Evolutionary conservation across 2,888 invertebrate species (phyloP).

Genomic region (Stomorhina lunata): DNA sequence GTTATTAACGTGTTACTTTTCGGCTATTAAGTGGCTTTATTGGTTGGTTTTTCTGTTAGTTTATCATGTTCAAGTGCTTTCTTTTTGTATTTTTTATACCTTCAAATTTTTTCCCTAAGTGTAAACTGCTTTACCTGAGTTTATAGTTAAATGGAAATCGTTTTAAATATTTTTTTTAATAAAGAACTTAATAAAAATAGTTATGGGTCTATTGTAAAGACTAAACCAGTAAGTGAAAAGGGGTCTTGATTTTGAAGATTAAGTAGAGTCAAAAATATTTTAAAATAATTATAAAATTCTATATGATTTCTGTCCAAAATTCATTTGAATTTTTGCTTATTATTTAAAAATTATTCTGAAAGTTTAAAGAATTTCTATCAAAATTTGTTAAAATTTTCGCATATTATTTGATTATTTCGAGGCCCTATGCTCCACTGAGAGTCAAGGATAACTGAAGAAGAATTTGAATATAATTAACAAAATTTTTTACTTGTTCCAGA

Average conservation of each 20-base stretch:
- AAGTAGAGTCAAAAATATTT: neutral
- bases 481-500: too few relatives aligned
- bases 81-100: neutral
- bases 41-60: constrained; percentile 10
- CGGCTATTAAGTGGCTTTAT: constrained; percentile 66
- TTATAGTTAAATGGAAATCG: neutral
- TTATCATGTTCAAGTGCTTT: neutral
- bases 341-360: too few relatives aligned
- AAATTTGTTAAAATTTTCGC: too few relatives aligned
- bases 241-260: too few relatives aligned
- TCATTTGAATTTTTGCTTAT: too few relatives aligned
- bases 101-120: constrained; percentile 44
- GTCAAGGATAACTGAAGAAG: too few relatives aligned
- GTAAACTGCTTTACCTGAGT: constrained; percentile 66
- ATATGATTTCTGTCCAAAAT: too few relatives aligned
- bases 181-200: constrained; percentile 49
- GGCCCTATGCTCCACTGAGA: too few relatives aligned
- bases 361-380: too few relatives aligned
- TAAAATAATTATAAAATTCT: neutral
- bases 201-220: constrained; percentile 71
- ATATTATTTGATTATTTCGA: too few relatives aligned
- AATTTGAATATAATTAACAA: too few relatives aligned
- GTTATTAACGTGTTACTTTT: constrained; percentile 64
- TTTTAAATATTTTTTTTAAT: neutral
- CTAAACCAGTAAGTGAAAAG: constrained; percentile 63